Evolutionary conservation across 2,113 vertebrate species (phyloP).

Genomic region (Hippocampus barbouri): DNA sequence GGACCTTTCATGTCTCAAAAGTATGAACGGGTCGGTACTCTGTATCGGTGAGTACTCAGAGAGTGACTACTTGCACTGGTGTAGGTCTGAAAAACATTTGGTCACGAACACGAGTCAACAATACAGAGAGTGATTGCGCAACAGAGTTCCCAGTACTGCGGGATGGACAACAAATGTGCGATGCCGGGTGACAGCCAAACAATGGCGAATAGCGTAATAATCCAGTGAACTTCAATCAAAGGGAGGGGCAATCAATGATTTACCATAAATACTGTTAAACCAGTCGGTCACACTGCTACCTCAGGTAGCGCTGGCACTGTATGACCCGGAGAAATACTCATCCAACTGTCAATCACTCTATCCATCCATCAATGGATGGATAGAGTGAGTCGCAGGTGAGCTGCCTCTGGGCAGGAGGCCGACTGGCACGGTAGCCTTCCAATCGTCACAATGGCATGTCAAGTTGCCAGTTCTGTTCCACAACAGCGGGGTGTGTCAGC

Average conservation of each 20-base stretch:
- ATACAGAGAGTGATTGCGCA: neutral
- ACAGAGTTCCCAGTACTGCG: neutral
- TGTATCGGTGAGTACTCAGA: too few species aligned
- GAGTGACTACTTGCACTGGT: too few species aligned
- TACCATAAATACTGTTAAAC: neutral
- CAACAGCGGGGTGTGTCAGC: neutral
- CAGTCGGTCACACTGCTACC: neutral
- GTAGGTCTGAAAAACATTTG: too few species aligned
- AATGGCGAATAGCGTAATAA: neutral
- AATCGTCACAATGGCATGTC: neutral
- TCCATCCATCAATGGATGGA: neutral
- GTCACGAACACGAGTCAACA: too few species aligned
- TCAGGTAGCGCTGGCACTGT: neutral
- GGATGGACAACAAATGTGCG: neutral
- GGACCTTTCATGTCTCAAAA: too few species aligned
- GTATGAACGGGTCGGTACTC: too few species aligned
- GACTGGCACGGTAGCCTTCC: neutral
- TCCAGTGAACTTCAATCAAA: neutral
- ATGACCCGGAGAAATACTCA: neutral
- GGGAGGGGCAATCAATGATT: neutral
- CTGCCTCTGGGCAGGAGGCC: neutral
- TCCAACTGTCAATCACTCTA: neutral
- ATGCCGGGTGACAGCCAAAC: neutral
- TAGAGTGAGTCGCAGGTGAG: neutral
- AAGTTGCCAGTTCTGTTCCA: neutral